Percentiles rank a stretch among this genome's conserved stretches.
Conservation (phyloP, 2,888 invertebrate genomes). For the Cecidostiba fungosa region DNA sequence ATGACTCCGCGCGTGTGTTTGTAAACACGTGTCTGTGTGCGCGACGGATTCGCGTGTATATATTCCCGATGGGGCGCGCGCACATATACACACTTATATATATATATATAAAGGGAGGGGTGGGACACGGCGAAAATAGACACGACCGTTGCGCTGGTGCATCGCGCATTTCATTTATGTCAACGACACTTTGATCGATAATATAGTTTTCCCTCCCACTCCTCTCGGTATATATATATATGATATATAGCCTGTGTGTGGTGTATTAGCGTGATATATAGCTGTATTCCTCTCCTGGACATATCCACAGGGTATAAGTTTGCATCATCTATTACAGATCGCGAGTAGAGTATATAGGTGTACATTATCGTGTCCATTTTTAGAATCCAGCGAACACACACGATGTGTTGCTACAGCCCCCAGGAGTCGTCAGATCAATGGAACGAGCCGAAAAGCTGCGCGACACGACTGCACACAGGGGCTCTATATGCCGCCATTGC, state of each 20-base stretch:
- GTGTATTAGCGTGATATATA: too few species aligned
- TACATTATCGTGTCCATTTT: too few species aligned
- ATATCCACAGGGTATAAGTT: too few species aligned
- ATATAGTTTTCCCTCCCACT: constrained; percentile 32
- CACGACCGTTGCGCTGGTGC: constrained; percentile 32
- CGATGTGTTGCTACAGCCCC: too few species aligned
- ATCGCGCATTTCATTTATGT: constrained; percentile 49
- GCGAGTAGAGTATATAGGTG: too few species aligned
- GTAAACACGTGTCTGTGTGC: not conserved
- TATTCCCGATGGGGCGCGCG: not conserved
- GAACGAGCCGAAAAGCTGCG: not conserved
- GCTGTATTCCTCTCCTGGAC: too few species aligned
- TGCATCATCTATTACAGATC: too few species aligned
- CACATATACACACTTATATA: not conserved
- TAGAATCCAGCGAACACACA: too few species aligned
- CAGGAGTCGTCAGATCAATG: constrained; percentile 28
- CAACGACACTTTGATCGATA: constrained; percentile 55
- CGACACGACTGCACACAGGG: not conserved
- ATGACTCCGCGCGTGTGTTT: not conserved
- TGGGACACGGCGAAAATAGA: constrained; percentile 14
- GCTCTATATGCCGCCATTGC: constrained; percentile 4
- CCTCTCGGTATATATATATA: too few species aligned
- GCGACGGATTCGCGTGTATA: not conserved
- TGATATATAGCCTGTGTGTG: too few species aligned
- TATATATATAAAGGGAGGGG: not conserved